Base-by-base conservation (phyloP, 53 echinoderm and acorn worm species). In the Antedon mediterranea region DNA sequence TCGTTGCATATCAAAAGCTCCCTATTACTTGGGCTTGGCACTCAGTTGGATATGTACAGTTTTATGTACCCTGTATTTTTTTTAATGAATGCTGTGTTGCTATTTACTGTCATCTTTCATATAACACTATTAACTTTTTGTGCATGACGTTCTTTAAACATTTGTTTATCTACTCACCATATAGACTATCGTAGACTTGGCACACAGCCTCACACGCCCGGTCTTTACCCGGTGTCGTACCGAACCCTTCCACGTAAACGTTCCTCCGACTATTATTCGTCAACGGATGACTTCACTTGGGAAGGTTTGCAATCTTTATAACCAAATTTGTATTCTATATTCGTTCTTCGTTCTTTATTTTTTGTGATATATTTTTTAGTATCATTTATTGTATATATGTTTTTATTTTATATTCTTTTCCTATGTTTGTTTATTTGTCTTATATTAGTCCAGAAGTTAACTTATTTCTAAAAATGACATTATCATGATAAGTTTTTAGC, bases 231-330 rank as follows among this genome's bases (percentile, higher is more conserved):
- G 26, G 81, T 43, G 28, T 78, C 82, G 11, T 78, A 81, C 75
- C 74, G 82, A 34, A 86, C 81, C 30, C 78, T 81, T 31, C 77
- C 78, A 33, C 43, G 86, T 78, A 77, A 74, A 4, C 78, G 80
- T 31, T 57, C 57, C 2, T 57, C 57, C 23, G 57, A 57, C 8
- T 57, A 57, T 57, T 57, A 23, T 23, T 57, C 57, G 14, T 57
- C 57, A 57, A 57, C 23, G 57, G 57, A 57, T 57, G 57, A 57
- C 20, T 57, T 57, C 57, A 57, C 57, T 23, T 57, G 57, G 57
- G 57, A 57, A 57, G 57, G 57, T 57, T 57, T 13, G 57, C 9
- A 57, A 57, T 57, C 23, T 57, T 57, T 57, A 23, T 57, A 13
- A 57, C 9, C 57, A 23, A 57, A 15, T 57, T 57, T 57, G 57